Base-by-base conservation (phyloP, 2,113 vertebrate genomes). In the Trogon melanurus region DNA sequence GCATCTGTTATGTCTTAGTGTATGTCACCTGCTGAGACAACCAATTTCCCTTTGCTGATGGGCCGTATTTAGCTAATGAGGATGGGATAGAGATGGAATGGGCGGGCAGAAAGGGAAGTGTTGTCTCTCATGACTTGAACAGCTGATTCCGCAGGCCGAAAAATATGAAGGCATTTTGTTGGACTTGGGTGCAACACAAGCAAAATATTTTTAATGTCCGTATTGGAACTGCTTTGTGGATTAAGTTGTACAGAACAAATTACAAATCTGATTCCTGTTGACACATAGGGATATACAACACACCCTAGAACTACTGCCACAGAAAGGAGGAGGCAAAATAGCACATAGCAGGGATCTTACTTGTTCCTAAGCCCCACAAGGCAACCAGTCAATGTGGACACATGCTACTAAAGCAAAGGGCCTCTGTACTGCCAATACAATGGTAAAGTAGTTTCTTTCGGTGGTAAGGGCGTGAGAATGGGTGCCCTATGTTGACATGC, bases 391-490 rank as follows among this genome's bases (percentile, higher is more conserved):
- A 32, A 8, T 15, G 38, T 60, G 34, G 26, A 20, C 22, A 7
- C 13, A 25, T 2, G 1, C n/a, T 65, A 38, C 21, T 0, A 1
- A 34, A 76, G 47, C 38, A 50, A 50, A 80, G 30, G 27, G 6
- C 51, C 20, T 51, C n/a, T 69, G 6, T 62, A 16, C 61, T 29
- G 13, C 36, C 1, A 2, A 7, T 61, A 10, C 22, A 75, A 34
- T 50, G 69, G 27, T 11, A 30, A n/a, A 71, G 41, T 36, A 18
- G 5, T 73, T 93, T 74, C 8, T 16, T 84, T 70, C 89, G 18
- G n/a, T 66, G 16, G 4, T 54, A n/a, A 36, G 32, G 19, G 29
- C 6, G 4, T 16, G 8, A 79, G 10, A 73, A 57, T 29, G 7
- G 6, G 8, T 62, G 79, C 21, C 23, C 5, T 5, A 1, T 53